Evolutionary conservation across 2,113 vertebrate species (phyloP).

Genomic region (Nannobrachium achirus): DNA sequence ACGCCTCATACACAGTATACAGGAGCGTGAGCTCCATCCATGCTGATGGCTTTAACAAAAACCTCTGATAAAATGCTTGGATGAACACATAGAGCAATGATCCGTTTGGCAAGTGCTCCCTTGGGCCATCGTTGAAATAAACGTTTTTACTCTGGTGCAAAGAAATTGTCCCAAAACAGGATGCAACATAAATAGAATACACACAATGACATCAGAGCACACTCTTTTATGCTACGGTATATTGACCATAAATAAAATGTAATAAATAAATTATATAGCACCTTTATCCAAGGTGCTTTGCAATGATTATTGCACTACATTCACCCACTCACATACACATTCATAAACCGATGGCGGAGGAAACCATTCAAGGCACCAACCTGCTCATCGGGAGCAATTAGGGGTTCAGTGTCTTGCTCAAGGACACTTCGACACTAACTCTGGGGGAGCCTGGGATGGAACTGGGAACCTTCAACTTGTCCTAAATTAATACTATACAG

Average conservation of each 20-base stretch:
- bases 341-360: too few species aligned
- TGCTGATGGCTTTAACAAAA: too few species aligned
- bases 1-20: not conserved
- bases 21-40: not conserved
- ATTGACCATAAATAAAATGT: not conserved
- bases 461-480: too few species aligned
- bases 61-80: not conserved
- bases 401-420: too few species aligned
- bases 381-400: too few species aligned
- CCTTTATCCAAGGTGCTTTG: not conserved
- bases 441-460: too few species aligned
- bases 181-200: too few species aligned
- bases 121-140: not conserved
- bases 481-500: too few species aligned
- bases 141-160: not conserved
- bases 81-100: not conserved
- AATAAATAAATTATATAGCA: not conserved
- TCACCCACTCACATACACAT: not conserved
- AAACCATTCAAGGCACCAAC: too few species aligned
- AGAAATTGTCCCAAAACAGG: not conserved
- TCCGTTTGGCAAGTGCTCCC: not conserved
- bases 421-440: too few species aligned
- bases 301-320: not conserved
- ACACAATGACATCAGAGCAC: not conserved
- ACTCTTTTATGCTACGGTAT: not conserved